Percentiles rank a stretch among this genome's conserved stretches.
Evolutionary conservation across 2,113 vertebrate species (phyloP).

Genomic region (Argyrosomus japonicus): DNA sequence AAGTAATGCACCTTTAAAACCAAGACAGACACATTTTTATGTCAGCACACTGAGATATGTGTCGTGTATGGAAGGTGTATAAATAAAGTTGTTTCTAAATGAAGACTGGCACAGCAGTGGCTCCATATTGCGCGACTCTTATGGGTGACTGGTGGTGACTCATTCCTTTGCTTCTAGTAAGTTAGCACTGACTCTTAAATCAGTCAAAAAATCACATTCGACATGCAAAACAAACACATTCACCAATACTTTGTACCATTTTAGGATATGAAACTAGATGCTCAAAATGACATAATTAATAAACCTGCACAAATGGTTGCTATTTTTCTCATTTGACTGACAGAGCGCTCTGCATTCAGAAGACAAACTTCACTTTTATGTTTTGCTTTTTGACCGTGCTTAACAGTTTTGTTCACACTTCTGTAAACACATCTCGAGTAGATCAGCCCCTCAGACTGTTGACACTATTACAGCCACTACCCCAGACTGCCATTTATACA

Average conservation of each 20-base stretch:
- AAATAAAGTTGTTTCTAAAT: background rate
- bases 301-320: background rate
- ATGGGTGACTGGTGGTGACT: conserved; percentile 2
- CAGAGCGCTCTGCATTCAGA: background rate
- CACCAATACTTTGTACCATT: background rate
- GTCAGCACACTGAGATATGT: too few species aligned
- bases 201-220: background rate
- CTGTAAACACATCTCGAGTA: background rate
- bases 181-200: background rate
- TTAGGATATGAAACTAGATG: too few species aligned
- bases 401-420: background rate
- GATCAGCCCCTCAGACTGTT: conserved; percentile 38
- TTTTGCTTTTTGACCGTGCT: background rate
- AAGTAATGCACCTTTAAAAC: background rate
- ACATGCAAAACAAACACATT: background rate
- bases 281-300: background rate
- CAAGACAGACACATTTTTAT: background rate
- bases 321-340: background rate
- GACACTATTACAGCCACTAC: conserved; percentile 17
- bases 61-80: background rate
- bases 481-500: conserved; percentile 45
- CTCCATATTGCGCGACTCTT: background rate
- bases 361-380: background rate
- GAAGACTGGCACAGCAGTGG: background rate
- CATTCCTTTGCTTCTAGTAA: background rate